A percentile compares a stretch with the other conserved stretches of the same genome.
Evolutionary conservation across 1,140 invertebrate species (phyloP).

Genomic region (Drosophila virilis): DNA sequence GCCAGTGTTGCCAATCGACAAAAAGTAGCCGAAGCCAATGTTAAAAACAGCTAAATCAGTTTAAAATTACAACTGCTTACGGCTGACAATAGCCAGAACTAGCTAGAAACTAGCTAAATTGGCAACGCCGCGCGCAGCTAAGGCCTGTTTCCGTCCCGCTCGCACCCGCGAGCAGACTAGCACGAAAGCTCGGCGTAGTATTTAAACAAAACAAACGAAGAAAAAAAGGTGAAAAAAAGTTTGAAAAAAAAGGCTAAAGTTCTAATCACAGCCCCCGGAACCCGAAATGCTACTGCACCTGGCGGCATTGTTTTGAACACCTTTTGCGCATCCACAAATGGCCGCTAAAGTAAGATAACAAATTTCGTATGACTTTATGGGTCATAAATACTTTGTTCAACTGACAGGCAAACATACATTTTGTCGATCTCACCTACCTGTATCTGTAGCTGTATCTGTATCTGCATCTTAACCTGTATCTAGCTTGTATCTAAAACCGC

Average conservation of each 20-base stretch:
- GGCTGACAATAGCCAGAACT: too few species aligned
- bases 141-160: constrained; percentile 52
- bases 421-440: not conserved
- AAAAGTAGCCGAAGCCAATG: too few species aligned
- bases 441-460: constrained; percentile 25
- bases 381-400: constrained; percentile 29
- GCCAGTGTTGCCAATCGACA: too few species aligned
- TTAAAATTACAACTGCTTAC: too few species aligned
- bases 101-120: too few species aligned
- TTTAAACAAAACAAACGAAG: constrained; percentile 34
- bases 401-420: constrained; percentile 4
- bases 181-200: constrained; percentile 51
- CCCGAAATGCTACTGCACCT: constrained; percentile 51
- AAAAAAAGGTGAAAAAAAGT: constrained; percentile 1
- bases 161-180: constrained; percentile 22
- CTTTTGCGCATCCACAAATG: constrained; percentile 70
- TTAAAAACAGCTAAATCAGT: too few species aligned
- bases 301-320: constrained; percentile 44
- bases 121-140: not conserved
- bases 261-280: constrained; percentile 4
- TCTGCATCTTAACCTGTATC: constrained; percentile 21
- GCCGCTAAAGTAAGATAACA: constrained; percentile 66
- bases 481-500: constrained; percentile 18
- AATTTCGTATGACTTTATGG: constrained; percentile 21
- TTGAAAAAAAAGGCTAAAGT: constrained; percentile 25